phyloP scores from a whole-genome alignment of 1,140 invertebrate species.

The Dreissena polymorpha region DNA sequence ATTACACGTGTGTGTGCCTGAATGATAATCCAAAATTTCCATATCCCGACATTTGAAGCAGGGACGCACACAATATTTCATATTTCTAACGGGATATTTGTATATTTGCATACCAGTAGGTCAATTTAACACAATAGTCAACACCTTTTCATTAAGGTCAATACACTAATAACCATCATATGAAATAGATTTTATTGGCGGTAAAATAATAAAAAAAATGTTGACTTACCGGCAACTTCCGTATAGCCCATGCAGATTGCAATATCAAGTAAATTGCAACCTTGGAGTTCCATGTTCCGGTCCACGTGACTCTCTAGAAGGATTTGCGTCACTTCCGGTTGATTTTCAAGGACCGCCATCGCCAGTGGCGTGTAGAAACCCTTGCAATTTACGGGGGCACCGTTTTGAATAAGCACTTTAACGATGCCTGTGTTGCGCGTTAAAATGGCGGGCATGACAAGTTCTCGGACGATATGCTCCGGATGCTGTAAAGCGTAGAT shows the following conservation, averaged over 20 bases:
- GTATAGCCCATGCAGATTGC: constrained; percentile 40
- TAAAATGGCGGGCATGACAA: constrained; percentile 39
- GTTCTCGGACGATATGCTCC: constrained; percentile 42
- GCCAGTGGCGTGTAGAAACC: constrained; percentile 44
- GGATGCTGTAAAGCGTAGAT: constrained; percentile 44
- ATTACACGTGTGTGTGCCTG: too few relatives aligned
- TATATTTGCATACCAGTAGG: too few relatives aligned
- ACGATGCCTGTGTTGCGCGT: constrained; percentile 35
- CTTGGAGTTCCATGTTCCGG: constrained; percentile 26
- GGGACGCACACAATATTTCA: too few relatives aligned
- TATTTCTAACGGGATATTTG: too few relatives aligned
- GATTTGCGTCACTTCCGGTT: constrained; percentile 37
- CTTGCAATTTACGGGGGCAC: constrained; percentile 26
- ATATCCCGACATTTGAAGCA: too few relatives aligned
- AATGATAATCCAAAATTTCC: too few relatives aligned
- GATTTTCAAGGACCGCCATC: constrained; percentile 39
- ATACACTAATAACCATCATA: too few relatives aligned
- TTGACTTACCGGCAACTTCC: constrained; percentile 23
- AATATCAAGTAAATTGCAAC: constrained; percentile 42
- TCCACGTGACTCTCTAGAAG: constrained; percentile 37
- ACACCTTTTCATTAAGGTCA: too few relatives aligned
- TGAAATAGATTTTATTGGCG: too few relatives aligned
- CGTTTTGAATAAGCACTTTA: constrained; percentile 29
- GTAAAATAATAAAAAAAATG: not conserved
- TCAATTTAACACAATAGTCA: too few relatives aligned